Base-by-base conservation (phyloP, 2,113 vertebrate species). In the Thamnaconus septentrionalis region DNA sequence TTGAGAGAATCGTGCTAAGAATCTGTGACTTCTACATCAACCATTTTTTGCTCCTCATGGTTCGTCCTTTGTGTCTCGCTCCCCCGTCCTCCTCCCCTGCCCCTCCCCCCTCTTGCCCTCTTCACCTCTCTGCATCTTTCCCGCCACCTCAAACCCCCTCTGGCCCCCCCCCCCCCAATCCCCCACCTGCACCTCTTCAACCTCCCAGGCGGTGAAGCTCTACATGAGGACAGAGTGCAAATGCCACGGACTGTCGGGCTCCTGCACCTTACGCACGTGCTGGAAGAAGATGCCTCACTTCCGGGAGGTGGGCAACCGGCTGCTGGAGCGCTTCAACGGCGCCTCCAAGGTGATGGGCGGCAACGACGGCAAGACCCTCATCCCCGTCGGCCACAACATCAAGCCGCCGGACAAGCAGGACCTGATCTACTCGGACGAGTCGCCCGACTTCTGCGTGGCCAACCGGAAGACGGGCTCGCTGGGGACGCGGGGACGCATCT, bases 211-310 rank as follows among this genome's bases (percentile, higher is more conserved):
- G 0, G 96, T 99, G 83, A 93, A 94, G 87, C 94, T 95, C 79
- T 95, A 98, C 86, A 97, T 96, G 92, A 90, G 95, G 82, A 97
- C 94, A 6, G 97, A 99, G 67, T 99, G 97, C 78, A 99, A 98
- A 78, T 99, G 97, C 78, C 97, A 98, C 0, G 96, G 97, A 0
- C 92, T 99, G 59, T 99, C 97, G 0, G 95, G 97, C 56, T 98
- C 97, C 4, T 99, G 97, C 91, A 96, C 95, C 0, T 84, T 99
- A 76, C 89, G 94, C 39, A 99, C 97, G 61, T 98, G 97, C 89
- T 99, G 97, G 97, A 94, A 94, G 81, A 98, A 98, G 91, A 95
- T 98, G 93, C 96, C 97, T 5, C 94, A 93, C 70, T 98, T 99
- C 82, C 94, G 96, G 0, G 96, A 98, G 79, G 96, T 98, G 56